These are phyloP conservation scores for Mystacornis crossleyi DNA, from an alignment of 2,113 vertebrate genomes.

Conservation along the genomic window DNA sequence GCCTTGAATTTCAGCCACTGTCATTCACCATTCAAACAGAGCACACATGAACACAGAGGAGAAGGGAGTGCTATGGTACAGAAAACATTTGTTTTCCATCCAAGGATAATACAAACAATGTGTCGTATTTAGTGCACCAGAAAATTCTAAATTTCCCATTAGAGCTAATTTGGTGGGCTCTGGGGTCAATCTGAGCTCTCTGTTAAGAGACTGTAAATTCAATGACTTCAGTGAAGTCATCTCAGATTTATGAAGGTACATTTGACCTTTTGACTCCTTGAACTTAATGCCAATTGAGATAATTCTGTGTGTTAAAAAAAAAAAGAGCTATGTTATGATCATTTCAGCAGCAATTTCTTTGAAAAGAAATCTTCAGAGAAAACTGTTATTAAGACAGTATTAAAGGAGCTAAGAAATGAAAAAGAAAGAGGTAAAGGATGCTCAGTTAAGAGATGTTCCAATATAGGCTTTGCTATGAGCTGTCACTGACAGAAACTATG, in stretches of 20 bases:
- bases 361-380: not conserved
- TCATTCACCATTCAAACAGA: not conserved
- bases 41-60: not conserved
- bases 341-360: constrained; percentile 13
- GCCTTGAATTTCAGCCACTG: not conserved
- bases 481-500: not conserved
- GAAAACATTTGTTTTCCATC: constrained; percentile 3
- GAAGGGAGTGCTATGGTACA: not conserved
- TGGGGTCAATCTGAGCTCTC: constrained; percentile 1
- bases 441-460: not conserved
- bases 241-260: constrained; percentile 29
- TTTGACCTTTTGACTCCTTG: not conserved
- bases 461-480: not conserved
- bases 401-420: not conserved
- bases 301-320: not conserved
- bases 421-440: not conserved
- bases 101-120: not conserved
- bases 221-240: constrained; percentile 12
- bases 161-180: not conserved
- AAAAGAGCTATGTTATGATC: not conserved
- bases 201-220: constrained; percentile 27
- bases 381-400: not conserved
- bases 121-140: not conserved
- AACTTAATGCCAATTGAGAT: constrained; percentile 28
- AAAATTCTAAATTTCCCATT: constrained; percentile 19